Evolutionary conservation across 2,888 invertebrate genomes (phyloP).

Genomic region (Campopleginae sp.): DNA sequence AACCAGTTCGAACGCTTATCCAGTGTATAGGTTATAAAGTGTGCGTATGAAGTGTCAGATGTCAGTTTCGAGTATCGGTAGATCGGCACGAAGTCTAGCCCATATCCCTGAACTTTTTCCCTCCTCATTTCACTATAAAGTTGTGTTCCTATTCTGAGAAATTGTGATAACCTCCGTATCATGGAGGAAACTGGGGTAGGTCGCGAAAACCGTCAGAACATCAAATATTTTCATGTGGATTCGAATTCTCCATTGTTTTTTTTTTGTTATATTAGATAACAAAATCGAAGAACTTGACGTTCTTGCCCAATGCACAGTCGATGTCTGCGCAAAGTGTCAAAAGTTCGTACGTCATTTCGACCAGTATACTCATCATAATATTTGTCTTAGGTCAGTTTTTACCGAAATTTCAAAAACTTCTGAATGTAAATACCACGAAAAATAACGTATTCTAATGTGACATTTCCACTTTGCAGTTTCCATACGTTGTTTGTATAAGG

Average conservation of each 20-base stretch:
- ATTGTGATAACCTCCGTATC: background rate
- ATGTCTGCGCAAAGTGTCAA: background rate
- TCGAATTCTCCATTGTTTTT: background rate
- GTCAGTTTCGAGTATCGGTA: background rate
- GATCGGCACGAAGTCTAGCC: background rate
- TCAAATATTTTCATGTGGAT: background rate
- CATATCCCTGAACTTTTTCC: background rate
- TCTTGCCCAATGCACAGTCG: background rate
- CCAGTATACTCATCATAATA: constrained; percentile 6
- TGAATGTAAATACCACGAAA: background rate
- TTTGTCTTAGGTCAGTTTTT: constrained; percentile 15
- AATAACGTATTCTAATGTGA: background rate
- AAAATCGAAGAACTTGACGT: background rate
- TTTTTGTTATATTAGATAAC: constrained; percentile 3
- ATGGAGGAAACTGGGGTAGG: constrained; percentile 44
- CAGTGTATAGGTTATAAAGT: background rate
- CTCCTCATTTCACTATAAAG: background rate
- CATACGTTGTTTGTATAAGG: constrained; percentile 35
- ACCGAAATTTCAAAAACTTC: background rate
- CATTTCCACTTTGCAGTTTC: constrained; percentile 36
- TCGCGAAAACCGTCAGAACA: background rate
- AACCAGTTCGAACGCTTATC: background rate
- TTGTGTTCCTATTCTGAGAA: background rate
- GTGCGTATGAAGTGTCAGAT: background rate
- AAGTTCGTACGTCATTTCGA: background rate